Conservation (phyloP, 2,797 vertebrate genomes). For the Rhinoraja longicauda region DNA sequence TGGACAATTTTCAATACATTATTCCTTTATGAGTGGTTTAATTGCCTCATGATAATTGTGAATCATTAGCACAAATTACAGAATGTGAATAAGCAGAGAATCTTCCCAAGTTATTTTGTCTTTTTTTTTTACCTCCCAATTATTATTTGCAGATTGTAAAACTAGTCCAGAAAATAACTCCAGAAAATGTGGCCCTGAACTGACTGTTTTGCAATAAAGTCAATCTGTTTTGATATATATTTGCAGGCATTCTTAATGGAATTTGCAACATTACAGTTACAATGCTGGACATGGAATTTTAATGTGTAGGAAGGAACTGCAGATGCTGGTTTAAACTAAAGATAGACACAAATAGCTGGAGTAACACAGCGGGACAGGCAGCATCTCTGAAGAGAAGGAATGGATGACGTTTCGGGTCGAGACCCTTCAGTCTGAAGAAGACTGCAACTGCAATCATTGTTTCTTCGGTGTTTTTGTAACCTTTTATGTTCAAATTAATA, state of each 20-base stretch:
- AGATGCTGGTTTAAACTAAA: no score
- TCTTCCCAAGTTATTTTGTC: neutral
- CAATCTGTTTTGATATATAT: neutral
- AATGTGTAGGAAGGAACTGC: no score
- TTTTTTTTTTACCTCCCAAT: neutral
- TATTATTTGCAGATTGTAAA: neutral
- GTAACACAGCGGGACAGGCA: no score
- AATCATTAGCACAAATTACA: neutral
- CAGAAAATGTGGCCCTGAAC: neutral
- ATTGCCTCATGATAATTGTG: neutral
- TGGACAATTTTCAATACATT: neutral
- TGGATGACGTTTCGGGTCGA: no score
- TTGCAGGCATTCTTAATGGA: neutral
- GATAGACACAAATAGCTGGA: no score
- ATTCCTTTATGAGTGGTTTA: constrained; percentile 6
- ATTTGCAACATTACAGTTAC: neutral
- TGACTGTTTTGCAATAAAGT: constrained; percentile 1
- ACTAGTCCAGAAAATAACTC: neutral
- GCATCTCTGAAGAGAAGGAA: no score
- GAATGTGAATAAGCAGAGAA: constrained; percentile 3
- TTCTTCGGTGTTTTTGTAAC: neutral
- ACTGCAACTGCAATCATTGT: neutral
- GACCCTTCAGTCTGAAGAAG: no score
- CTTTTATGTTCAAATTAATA: neutral
- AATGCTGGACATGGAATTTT: no score